Base-by-base conservation (phyloP, 2,888 invertebrate genomes). In the Drosophila recens region DNA sequence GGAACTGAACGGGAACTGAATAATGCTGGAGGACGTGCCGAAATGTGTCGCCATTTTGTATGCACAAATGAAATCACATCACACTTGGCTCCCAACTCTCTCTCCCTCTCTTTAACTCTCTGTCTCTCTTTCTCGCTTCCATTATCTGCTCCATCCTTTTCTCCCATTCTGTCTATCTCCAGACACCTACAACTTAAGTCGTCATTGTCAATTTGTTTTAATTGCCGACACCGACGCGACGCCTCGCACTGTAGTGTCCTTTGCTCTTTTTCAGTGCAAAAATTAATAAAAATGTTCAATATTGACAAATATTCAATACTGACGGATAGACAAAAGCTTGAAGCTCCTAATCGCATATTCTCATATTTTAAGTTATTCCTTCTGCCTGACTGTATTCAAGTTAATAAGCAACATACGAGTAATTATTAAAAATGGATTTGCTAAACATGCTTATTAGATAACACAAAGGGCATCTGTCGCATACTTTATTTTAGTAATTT, bases 201-300 rank as follows among this genome's bases (percentile, higher is more conserved):
- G 89, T 86, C 90, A 87, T 86, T 89, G 89, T 90, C 90, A 89
- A 90, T 86, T 86, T 90, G 79, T 72, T 71, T 89, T 87, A 86
- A 90, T 89, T 86, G 89, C 67, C 76, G 53, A 65, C 53, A 54
- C 56, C 48, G 53, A 69, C 70, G 53, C 48, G n/a, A 45, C 23
- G 34, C 20, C 20, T 23, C 5, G 34, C 34, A 45, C 51, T 20
- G 34, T 51, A 20, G 43, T 2, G 5, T 3, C 13, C 1, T 23
- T 13, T 10, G 6, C 2, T 17, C 0, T 1, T 20, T 20, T 20
- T 4, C 11, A 2, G 5, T 6, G n/a, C n/a, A 38, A n/a, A n/a
- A 38, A 40, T 40, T 15, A 2, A 5, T 27, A 17, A 17, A 17
- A 17, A 17, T 17, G 1, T 17, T 17, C 1, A 17, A 17, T 17